These are phyloP conservation scores for Chymomyza costata DNA, from an alignment of 1,140 invertebrate genomes.

Conservation along the genomic window DNA sequence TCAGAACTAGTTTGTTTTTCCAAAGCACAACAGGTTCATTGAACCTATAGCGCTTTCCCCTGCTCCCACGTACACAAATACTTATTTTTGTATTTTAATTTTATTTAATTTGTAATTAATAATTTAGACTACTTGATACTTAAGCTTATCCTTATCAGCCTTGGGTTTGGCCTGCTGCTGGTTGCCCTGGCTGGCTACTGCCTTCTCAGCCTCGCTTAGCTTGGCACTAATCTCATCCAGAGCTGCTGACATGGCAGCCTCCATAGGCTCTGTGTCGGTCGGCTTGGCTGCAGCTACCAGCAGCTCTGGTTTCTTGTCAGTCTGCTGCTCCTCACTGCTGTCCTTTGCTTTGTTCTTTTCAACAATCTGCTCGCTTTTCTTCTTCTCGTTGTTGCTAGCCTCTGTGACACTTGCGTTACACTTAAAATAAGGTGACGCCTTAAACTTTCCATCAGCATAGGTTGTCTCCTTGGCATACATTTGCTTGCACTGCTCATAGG, in stretches of 20 bases:
- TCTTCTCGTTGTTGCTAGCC: conserved; percentile 37
- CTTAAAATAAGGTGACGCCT: conserved; percentile 49
- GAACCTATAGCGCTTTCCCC: conserved; percentile 39
- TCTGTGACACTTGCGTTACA: conserved; percentile 19
- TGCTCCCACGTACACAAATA: background rate
- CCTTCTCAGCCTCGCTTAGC: conserved; percentile 2
- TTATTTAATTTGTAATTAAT: conserved; percentile 25
- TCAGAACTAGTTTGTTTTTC: conserved; percentile 57
- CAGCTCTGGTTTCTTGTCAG: conserved; percentile 12
- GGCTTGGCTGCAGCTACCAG: conserved; percentile 12
- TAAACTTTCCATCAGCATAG: conserved; percentile 62
- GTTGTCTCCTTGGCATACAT: conserved; percentile 55
- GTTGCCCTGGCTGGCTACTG: background rate
- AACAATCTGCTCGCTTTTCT: background rate
- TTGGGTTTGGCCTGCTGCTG: conserved; percentile 14
- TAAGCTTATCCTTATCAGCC: conserved; percentile 39
- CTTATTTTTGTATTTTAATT: conserved; percentile 3
- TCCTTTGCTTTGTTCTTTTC: background rate
- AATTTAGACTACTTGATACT: conserved; percentile 40
- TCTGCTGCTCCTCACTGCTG: conserved; percentile 1
- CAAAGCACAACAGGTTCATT: conserved; percentile 28
- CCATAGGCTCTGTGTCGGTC: conserved; percentile 16
- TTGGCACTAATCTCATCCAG: conserved; percentile 4
- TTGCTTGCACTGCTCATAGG: conserved; percentile 53
- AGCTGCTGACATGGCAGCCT: conserved; percentile 10